These are phyloP conservation scores for Buphagus erythrorhynchus DNA, from an alignment of 2,797 vertebrate genomes.

Conservation along the genomic window DNA sequence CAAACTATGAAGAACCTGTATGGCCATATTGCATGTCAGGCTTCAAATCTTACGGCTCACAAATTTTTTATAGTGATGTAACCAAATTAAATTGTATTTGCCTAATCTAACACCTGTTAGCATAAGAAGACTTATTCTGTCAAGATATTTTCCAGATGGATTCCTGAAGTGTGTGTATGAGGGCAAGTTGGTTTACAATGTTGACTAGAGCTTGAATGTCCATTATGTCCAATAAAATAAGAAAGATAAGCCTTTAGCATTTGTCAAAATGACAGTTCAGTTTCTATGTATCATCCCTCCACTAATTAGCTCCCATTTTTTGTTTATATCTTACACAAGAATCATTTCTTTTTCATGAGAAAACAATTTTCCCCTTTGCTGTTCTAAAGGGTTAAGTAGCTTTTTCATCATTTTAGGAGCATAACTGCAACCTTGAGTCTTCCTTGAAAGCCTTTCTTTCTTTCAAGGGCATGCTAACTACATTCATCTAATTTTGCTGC, in stretches of 20 bases:
- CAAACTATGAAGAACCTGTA: background rate
- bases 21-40: background rate
- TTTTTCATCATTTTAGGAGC: background rate
- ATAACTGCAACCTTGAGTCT: slow-evolving; percentile 1
- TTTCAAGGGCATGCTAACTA: slow-evolving; percentile 12
- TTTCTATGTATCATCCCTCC: background rate
- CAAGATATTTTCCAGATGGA: background rate
- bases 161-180: background rate
- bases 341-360: background rate
- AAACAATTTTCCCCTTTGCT: background rate
- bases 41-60: background rate
- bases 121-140: background rate
- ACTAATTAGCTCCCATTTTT: background rate
- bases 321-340: background rate
- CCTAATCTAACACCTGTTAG: background rate
- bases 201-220: background rate
- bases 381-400: slow-evolving; percentile 13
- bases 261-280: background rate
- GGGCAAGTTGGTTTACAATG: background rate
- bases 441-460: slow-evolving; percentile 32
- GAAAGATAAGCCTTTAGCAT: background rate
- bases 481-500: background rate
- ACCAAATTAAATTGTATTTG: background rate
- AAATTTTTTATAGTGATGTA: background rate
- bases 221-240: background rate